Evolutionary conservation across 1,140 invertebrate genomes (phyloP).

Genomic region (Ostrea denselamellosa): DNA sequence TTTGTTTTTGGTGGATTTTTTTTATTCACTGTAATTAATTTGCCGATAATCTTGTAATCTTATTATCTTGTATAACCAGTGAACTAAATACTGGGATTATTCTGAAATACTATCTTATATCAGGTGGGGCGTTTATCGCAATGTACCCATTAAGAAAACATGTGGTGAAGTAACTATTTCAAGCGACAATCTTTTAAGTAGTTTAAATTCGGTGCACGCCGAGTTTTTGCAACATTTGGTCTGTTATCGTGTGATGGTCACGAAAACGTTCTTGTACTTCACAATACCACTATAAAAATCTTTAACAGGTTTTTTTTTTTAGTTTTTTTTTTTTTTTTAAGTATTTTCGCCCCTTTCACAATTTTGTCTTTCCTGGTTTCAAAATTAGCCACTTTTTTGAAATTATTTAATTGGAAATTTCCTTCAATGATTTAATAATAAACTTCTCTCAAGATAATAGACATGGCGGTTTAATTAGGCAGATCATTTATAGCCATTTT

Average conservation of each 20-base stretch:
- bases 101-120: conserved; percentile 8
- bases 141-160: conserved; percentile 25
- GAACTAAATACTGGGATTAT: not conserved
- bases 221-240: conserved; percentile 28
- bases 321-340: too few species aligned
- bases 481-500: conserved; percentile 8
- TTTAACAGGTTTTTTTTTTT: too few species aligned
- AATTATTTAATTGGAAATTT: not conserved
- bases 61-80: not conserved
- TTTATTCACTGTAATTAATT: too few species aligned
- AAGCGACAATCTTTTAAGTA: conserved; percentile 36
- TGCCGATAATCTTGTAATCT: too few species aligned
- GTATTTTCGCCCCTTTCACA: not conserved
- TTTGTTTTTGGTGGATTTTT: too few species aligned
- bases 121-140: conserved; percentile 5
- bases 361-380: not conserved
- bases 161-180: not conserved
- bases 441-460: not conserved
- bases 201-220: conserved; percentile 17
- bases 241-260: not conserved
- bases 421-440: conserved; percentile 15
- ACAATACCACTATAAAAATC: not conserved
- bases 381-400: not conserved
- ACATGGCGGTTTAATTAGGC: not conserved
- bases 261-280: not conserved